Conservation (phyloP, 2,113 vertebrate genomes). For the Ailuropoda melanoleuca region DNA sequence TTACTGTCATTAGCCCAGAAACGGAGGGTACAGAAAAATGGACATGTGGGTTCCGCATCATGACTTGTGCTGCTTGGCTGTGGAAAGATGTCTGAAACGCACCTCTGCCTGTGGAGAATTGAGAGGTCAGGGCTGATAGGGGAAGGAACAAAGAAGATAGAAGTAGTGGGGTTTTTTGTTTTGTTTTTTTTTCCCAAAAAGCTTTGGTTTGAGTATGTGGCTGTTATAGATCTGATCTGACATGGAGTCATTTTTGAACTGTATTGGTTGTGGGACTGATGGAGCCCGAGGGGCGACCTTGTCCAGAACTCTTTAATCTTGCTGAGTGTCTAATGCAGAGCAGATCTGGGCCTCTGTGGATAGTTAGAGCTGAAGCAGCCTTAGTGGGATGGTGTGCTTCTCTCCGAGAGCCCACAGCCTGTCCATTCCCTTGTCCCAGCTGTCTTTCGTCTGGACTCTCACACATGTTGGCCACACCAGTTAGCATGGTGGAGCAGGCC, state of each 20-base stretch:
- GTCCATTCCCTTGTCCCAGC: neutral
- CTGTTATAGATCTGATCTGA: neutral
- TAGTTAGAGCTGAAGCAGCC: neutral
- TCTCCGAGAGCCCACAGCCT: neutral
- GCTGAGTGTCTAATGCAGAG: neutral
- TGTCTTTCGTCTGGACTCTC: neutral
- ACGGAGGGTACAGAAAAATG: neutral
- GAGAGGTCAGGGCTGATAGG: neutral
- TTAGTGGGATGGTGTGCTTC: neutral
- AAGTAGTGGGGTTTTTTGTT: neutral
- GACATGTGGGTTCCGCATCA: neutral
- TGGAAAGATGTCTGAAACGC: neutral
- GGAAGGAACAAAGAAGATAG: neutral
- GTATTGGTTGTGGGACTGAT: neutral
- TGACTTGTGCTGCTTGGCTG: neutral
- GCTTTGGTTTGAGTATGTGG: neutral
- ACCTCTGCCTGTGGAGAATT: neutral
- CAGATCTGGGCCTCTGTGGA: neutral
- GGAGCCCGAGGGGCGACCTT: neutral
- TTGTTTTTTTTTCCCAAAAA: neutral
- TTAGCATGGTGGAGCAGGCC: neutral
- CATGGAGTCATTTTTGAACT: neutral
- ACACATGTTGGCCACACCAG: neutral
- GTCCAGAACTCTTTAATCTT: neutral
- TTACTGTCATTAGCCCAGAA: neutral